phyloP scores from a whole-genome alignment of 2,888 invertebrate species.

The Buathra laborator region DNA sequence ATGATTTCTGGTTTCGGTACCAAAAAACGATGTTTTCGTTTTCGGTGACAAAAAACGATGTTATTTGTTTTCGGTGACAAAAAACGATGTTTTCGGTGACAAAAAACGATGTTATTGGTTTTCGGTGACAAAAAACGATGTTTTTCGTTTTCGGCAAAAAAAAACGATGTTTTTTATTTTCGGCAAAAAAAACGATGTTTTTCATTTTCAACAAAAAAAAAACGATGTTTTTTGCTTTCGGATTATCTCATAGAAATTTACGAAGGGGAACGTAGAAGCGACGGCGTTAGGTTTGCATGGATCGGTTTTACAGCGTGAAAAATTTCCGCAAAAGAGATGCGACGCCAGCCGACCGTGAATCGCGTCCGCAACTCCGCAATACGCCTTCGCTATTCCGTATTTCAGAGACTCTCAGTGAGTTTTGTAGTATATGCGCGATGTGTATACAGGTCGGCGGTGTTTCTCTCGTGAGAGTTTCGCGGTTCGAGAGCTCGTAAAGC shows the following conservation, averaged over 20 bases:
- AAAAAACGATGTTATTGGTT: too few relatives aligned
- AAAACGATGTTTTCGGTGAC: too few relatives aligned
- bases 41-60: too few relatives aligned
- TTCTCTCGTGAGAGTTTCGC: slow-evolving; percentile 26
- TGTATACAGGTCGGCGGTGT: background rate
- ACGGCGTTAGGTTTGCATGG: background rate
- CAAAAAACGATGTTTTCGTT: too few relatives aligned
- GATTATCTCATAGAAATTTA: slow-evolving; percentile 33
- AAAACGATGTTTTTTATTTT: too few relatives aligned
- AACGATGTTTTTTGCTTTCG: slow-evolving; percentile 26
- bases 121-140: too few relatives aligned
- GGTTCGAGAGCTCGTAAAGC: slow-evolving; percentile 28
- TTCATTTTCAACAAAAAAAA: background rate
- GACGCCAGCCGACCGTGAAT: slow-evolving; percentile 51
- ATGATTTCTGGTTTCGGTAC: too few relatives aligned
- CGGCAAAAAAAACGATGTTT: too few relatives aligned
- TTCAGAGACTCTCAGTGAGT: background rate
- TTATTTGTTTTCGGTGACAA: too few relatives aligned
- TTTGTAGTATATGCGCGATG: background rate
- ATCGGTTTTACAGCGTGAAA: slow-evolving; percentile 50
- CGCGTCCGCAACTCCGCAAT: background rate
- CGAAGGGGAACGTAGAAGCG: slow-evolving; percentile 36
- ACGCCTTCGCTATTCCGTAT: background rate
- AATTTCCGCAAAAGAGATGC: slow-evolving; percentile 46
- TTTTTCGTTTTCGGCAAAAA: too few relatives aligned